Percentiles rank a stretch among this genome's conserved stretches.
These are phyloP conservation scores for Palythoa grandis DNA, from an alignment of 92 coral and sea anemone genomes.

Conservation along the genomic window DNA sequence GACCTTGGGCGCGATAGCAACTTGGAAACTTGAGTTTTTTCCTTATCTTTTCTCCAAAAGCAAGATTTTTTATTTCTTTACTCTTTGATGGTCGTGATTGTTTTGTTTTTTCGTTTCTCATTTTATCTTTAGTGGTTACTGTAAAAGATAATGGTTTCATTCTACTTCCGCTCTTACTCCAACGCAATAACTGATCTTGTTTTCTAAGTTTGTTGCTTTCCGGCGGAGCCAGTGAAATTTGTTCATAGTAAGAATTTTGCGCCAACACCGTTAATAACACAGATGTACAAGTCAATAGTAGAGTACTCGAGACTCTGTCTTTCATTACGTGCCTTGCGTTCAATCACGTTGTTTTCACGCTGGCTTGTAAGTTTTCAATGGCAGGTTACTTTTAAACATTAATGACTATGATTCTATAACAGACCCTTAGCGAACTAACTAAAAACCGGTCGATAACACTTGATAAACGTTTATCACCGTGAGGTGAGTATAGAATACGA, in stretches of 20 bases:
- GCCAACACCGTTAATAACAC: neutral
- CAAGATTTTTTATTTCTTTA: neutral
- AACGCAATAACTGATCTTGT: neutral
- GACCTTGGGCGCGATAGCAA: slow-evolving; percentile 81
- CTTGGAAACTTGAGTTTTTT: slow-evolving; percentile 64
- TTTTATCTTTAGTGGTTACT: slow-evolving; percentile 6
- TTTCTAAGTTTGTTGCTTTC: neutral
- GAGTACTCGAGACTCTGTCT: neutral
- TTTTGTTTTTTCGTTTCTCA: slow-evolving; percentile 5
- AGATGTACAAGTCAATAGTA: slow-evolving; percentile 12
- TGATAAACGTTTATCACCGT: too few relatives aligned
- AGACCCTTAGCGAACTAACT: too few relatives aligned
- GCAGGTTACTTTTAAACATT: neutral
- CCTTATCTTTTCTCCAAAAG: slow-evolving; percentile 21
- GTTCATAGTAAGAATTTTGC: slow-evolving; percentile 32
- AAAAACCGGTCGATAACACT: too few relatives aligned
- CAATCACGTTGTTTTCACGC: neutral
- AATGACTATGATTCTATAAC: neutral
- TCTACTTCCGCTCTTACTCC: neutral
- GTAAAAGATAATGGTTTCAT: neutral
- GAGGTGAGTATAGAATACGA: too few relatives aligned
- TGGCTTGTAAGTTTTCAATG: neutral
- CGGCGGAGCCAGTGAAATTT: slow-evolving; percentile 14
- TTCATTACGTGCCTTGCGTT: slow-evolving; percentile 10
- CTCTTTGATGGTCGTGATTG: slow-evolving; percentile 4